Percentiles rank a stretch among this genome's conserved stretches.
phyloP scores from a whole-genome alignment of 2,888 invertebrate genomes.

The Dendrolimus pini region DNA sequence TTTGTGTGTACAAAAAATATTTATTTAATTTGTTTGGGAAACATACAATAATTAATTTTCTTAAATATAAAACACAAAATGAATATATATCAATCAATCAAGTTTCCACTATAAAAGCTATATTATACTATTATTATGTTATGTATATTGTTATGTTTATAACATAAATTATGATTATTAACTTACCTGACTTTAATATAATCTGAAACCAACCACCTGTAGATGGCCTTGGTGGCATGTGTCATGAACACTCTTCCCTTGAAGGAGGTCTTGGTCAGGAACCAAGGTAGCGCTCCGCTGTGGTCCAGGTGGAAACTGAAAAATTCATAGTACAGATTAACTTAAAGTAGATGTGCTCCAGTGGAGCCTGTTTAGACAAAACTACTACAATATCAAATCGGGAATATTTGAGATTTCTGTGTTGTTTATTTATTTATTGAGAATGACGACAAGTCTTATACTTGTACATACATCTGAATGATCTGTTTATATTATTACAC shows the following conservation, averaged over 20 bases:
- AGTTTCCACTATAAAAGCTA: not conserved
- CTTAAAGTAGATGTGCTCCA: not conserved
- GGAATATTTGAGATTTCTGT: too few relatives aligned
- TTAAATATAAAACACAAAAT: too few relatives aligned
- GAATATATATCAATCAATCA: too few relatives aligned
- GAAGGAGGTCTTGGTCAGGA: slow-evolving; percentile 97
- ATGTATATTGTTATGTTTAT: not conserved
- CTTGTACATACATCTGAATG: too few relatives aligned
- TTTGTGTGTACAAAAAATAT: too few relatives aligned
- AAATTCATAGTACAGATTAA: slow-evolving; percentile 12
- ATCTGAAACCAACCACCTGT: slow-evolving; percentile 98
- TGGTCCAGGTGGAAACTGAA: slow-evolving; percentile 98
- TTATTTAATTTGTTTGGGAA: too few relatives aligned
- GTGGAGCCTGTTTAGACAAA: too few relatives aligned
- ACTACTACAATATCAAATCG: too few relatives aligned
- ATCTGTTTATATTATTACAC: too few relatives aligned
- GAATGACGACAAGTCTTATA: too few relatives aligned
- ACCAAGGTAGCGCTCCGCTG: slow-evolving; percentile 98
- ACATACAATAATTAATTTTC: too few relatives aligned
- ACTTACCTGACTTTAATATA: slow-evolving; percentile 96
- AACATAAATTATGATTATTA: not conserved
- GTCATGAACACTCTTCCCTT: slow-evolving; percentile 99
- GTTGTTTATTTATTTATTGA: too few relatives aligned
- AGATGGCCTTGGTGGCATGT: slow-evolving; percentile 99
- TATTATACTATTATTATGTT: not conserved